These are phyloP conservation scores for Drosophila mulleri DNA, from an alignment of 2,888 invertebrate genomes.

Conservation along the genomic window DNA sequence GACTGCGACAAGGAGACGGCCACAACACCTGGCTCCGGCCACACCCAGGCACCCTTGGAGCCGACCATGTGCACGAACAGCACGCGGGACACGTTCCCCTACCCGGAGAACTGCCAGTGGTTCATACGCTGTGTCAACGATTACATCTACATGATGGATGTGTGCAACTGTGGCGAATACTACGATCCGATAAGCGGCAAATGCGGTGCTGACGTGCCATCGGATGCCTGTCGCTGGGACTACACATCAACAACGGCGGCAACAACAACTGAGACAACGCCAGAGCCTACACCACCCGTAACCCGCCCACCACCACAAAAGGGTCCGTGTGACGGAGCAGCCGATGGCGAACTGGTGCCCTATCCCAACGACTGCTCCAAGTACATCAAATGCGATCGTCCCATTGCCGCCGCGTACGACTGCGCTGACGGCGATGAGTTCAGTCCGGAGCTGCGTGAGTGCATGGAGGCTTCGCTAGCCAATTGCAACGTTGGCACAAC, in stretches of 20 bases:
- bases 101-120: slow-evolving; percentile 70
- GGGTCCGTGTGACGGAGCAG: slow-evolving; percentile 61
- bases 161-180: slow-evolving; percentile 66
- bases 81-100: slow-evolving; percentile 60
- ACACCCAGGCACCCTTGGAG: slow-evolving; percentile 38
- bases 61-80: slow-evolving; percentile 70
- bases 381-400: slow-evolving; percentile 64
- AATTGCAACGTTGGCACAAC: slow-evolving; percentile 54
- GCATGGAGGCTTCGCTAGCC: slow-evolving; percentile 63
- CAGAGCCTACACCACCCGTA: slow-evolving; percentile 22
- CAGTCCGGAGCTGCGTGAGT: slow-evolving; percentile 47
- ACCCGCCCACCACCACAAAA: slow-evolving; percentile 67
- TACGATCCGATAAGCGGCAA: slow-evolving; percentile 64
- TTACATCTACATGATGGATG: slow-evolving; percentile 70
- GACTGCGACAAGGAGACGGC: slow-evolving; percentile 57
- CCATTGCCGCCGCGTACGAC: slow-evolving; percentile 61
- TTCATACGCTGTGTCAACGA: slow-evolving; percentile 71
- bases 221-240: slow-evolving; percentile 69
- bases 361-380: slow-evolving; percentile 75
- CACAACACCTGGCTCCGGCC: slow-evolving; percentile 50
- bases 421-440: slow-evolving; percentile 69
- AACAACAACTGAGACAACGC: slow-evolving; percentile 18
- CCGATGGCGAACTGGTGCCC: slow-evolving; percentile 51
- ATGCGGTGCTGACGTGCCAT: slow-evolving; percentile 66
- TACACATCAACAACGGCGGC: slow-evolving; percentile 52